A percentile compares a stretch with the other conserved stretches of the same genome.
Evolutionary conservation across 2,113 vertebrate species (phyloP).

Genomic region (Halcyon senegalensis): DNA sequence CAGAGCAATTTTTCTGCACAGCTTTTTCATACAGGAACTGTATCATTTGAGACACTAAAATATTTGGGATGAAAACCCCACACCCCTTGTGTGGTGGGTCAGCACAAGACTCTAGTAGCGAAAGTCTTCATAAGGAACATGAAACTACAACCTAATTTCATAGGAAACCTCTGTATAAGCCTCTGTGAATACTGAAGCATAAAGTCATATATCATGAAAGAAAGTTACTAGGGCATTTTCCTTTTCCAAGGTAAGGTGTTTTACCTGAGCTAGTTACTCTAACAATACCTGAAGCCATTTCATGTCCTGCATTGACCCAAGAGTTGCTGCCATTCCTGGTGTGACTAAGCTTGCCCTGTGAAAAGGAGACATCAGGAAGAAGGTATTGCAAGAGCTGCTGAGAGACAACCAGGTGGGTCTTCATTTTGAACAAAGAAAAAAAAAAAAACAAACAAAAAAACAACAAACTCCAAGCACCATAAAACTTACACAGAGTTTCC

Average conservation of each 20-base stretch:
- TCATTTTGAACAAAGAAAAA: background rate
- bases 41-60: background rate
- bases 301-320: background rate
- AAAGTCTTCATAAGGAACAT: background rate
- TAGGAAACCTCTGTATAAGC: background rate
- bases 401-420: background rate
- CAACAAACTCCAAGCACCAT: background rate
- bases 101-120: background rate
- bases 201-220: background rate
- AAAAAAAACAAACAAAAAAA: background rate
- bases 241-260: background rate
- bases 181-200: background rate
- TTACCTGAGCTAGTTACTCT: background rate
- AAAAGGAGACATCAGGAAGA: background rate
- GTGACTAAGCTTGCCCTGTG: background rate
- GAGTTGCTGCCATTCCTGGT: background rate
- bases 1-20: background rate
- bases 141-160: background rate
- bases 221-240: background rate
- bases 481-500: background rate
- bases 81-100: accelerated
- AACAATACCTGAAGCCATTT: background rate
- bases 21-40: background rate
- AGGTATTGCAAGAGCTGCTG: background rate
- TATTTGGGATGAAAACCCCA: background rate